Evolutionary conservation across 2,797 vertebrate genomes (phyloP).

Genomic region (Syndactyla subalaris): DNA sequence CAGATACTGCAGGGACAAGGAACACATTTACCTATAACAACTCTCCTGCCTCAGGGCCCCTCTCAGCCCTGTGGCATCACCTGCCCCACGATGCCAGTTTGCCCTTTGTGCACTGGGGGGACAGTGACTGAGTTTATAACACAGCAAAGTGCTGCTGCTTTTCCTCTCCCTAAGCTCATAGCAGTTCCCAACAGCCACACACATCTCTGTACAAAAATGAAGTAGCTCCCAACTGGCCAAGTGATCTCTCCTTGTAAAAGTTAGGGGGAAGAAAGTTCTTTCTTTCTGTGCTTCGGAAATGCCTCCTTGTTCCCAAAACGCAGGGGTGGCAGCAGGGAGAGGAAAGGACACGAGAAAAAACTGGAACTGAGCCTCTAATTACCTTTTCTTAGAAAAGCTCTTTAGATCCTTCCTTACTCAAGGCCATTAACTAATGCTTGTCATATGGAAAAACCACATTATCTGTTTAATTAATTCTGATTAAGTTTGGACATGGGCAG

Average conservation of each 20-base stretch:
- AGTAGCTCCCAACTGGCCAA: not conserved
- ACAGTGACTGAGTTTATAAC: not conserved
- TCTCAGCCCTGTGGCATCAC: fast-evolving
- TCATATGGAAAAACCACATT: not conserved
- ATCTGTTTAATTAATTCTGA: not conserved
- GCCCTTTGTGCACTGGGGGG: fast-evolving
- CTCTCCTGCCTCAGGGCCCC: fast-evolving
- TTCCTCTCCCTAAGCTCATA: not conserved
- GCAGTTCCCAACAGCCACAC: not conserved
- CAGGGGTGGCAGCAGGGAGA: not conserved
- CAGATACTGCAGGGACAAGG: not conserved
- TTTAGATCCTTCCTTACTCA: not conserved
- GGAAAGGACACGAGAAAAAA: not conserved
- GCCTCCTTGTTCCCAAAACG: not conserved
- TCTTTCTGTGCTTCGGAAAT: not conserved
- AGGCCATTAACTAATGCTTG: not conserved
- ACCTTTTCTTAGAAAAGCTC: not conserved
- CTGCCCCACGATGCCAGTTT: not conserved
- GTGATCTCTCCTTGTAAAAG: not conserved
- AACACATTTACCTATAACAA: fast-evolving
- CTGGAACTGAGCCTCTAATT: not conserved
- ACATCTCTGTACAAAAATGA: not conserved
- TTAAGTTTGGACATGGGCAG: not conserved
- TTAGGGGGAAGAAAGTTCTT: not conserved
- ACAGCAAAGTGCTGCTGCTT: fast-evolving